These are phyloP conservation scores for Leucoptera coffeella DNA, from an alignment of 2,888 invertebrate genomes.

Conservation along the genomic window DNA sequence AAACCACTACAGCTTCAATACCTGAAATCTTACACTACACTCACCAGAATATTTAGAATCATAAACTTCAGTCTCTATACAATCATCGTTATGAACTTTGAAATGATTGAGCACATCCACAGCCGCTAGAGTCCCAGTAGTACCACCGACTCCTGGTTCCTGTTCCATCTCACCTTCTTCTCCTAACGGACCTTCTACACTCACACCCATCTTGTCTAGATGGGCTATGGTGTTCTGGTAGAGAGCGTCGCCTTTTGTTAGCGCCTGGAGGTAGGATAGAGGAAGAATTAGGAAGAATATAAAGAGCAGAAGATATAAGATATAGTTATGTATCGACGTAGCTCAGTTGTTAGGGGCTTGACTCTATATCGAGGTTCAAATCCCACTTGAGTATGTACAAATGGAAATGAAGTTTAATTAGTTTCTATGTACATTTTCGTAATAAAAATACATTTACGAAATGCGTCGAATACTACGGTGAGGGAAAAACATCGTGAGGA, in stretches of 20 bases:
- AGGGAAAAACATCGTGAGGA: no score
- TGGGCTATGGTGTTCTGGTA: constrained; percentile 34
- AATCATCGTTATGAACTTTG: constrained; percentile 26
- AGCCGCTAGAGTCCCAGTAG: constrained; percentile 22
- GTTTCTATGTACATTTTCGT: no score
- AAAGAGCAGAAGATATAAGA: neutral
- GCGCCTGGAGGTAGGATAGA: no score
- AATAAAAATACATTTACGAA: no score
- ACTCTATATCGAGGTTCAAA: no score
- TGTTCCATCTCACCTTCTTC: constrained; percentile 16
- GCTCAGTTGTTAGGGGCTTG: no score
- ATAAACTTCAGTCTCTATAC: constrained; percentile 33
- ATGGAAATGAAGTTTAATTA: no score
- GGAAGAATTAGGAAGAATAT: no score
- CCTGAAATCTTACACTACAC: constrained; percentile 3
- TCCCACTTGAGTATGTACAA: no score
- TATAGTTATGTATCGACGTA: no score
- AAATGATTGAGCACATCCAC: constrained; percentile 24
- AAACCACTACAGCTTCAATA: neutral
- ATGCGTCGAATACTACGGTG: no score
- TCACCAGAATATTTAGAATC: constrained; percentile 28
- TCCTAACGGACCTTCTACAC: constrained; percentile 13
- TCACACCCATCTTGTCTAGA: constrained; percentile 28
- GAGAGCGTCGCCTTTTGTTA: constrained; percentile 26
- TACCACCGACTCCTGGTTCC: constrained; percentile 7